Percentiles rank a stretch among this genome's conserved stretches.
Evolutionary conservation across 2,797 vertebrate species (phyloP).

Genomic region (Champsocephalus gunnari): DNA sequence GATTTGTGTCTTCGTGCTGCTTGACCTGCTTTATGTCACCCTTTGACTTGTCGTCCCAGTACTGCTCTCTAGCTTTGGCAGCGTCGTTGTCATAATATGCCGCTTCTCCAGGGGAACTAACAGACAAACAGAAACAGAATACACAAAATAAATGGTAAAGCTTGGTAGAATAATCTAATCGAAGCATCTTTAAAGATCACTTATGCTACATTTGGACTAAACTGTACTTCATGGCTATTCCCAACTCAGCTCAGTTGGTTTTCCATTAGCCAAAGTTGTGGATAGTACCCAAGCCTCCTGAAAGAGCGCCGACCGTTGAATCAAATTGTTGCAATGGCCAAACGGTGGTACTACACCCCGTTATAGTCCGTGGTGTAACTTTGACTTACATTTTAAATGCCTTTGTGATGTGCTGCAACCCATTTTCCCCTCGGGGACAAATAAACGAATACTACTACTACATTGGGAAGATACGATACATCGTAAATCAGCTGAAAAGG

Average conservation of each 20-base stretch:
- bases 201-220: background rate
- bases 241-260: background rate
- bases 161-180: background rate
- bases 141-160: background rate
- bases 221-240: too few relatives aligned
- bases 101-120: conserved; percentile 59
- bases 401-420: too few relatives aligned
- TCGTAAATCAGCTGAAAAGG: too few relatives aligned
- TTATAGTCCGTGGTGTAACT: too few relatives aligned
- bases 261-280: background rate
- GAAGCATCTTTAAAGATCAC: background rate
- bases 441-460: too few relatives aligned
- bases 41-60: conserved; percentile 52
- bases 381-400: too few relatives aligned
- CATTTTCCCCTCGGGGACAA: too few relatives aligned
- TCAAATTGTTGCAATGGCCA: too few relatives aligned
- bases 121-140: conserved; percentile 13
- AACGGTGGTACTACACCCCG: too few relatives aligned
- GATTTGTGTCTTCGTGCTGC: conserved; percentile 31
- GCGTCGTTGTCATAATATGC: conserved; percentile 67
- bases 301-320: too few relatives aligned
- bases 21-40: conserved; percentile 30
- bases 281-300: background rate
- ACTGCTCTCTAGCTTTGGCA: conserved; percentile 40
- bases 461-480: too few relatives aligned